These are phyloP conservation scores for Caenorhabditis brenneri DNA, from an alignment of 1,140 invertebrate genomes.

Conservation along the genomic window DNA sequence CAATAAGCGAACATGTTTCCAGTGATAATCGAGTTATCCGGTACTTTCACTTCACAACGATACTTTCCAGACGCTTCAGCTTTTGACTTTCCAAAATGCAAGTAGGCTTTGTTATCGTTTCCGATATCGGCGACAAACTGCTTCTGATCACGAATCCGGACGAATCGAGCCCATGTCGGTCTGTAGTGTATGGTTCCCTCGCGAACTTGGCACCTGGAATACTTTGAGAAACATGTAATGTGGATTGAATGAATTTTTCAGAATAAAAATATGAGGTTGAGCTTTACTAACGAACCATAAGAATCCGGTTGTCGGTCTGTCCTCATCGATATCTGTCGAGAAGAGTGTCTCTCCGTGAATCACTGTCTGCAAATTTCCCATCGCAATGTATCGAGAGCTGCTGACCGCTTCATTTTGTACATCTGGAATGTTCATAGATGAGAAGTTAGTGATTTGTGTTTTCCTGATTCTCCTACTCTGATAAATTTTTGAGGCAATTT, in stretches of 20 bases:
- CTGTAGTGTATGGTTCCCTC: background rate
- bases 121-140: constrained; percentile 10
- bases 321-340: background rate
- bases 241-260: background rate
- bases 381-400: background rate
- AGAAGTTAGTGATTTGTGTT: too few species aligned
- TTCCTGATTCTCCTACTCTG: too few species aligned
- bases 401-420: background rate
- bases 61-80: constrained; percentile 44
- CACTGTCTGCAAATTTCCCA: constrained; percentile 24
- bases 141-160: constrained; percentile 38
- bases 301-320: background rate
- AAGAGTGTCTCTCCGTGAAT: constrained; percentile 23
- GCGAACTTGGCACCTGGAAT: constrained; percentile 37
- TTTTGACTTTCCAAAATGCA: constrained; percentile 29
- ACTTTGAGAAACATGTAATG: background rate
- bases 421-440: background rate
- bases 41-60: constrained; percentile 40
- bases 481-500: too few species aligned
- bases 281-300: constrained; percentile 4
- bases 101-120: constrained; percentile 16
- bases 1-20: constrained; percentile 53
- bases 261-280: too few species aligned
- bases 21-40: constrained; percentile 17
- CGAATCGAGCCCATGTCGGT: constrained; percentile 41